phyloP scores from a whole-genome alignment of 2,888 invertebrate species.

The Anthoptus insignis region DNA sequence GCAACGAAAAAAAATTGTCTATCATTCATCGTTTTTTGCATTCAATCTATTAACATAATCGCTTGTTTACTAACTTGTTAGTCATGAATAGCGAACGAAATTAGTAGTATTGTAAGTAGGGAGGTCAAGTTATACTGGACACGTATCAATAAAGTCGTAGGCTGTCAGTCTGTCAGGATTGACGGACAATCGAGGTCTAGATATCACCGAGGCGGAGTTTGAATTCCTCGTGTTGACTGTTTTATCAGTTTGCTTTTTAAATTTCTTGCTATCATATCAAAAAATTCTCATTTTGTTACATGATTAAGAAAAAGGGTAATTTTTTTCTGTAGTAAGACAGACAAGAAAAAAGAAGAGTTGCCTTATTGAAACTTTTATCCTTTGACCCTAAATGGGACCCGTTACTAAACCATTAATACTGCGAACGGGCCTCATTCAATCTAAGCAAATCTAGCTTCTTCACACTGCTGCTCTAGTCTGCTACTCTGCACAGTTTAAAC shows the following conservation, averaged over 20 bases:
- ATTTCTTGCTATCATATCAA: conserved; percentile 22
- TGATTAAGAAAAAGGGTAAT: too few species aligned
- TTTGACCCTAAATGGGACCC: too few species aligned
- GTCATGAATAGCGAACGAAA: not conserved
- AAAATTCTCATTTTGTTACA: not conserved
- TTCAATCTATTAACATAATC: not conserved
- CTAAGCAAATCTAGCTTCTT: too few species aligned
- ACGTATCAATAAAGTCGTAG: conserved; percentile 54
- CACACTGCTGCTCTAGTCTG: too few species aligned
- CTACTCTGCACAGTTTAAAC: too few species aligned
- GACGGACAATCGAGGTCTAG: conserved; percentile 64
- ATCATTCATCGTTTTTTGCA: too few species aligned
- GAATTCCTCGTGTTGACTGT: conserved; percentile 27
- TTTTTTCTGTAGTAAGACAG: too few species aligned
- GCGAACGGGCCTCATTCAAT: too few species aligned
- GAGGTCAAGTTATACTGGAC: conserved; percentile 50
- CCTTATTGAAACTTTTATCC: too few species aligned
- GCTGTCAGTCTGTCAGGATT: conserved; percentile 49
- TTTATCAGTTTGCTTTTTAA: conserved; percentile 37
- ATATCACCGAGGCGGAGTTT: conserved; percentile 33
- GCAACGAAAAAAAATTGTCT: too few species aligned
- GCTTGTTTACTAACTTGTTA: not conserved
- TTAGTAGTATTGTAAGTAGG: conserved; percentile 11
- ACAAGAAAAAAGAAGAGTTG: too few species aligned
- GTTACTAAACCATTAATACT: too few species aligned